Conservation (phyloP, 2,888 invertebrate species). For the Lithodes maja region DNA sequence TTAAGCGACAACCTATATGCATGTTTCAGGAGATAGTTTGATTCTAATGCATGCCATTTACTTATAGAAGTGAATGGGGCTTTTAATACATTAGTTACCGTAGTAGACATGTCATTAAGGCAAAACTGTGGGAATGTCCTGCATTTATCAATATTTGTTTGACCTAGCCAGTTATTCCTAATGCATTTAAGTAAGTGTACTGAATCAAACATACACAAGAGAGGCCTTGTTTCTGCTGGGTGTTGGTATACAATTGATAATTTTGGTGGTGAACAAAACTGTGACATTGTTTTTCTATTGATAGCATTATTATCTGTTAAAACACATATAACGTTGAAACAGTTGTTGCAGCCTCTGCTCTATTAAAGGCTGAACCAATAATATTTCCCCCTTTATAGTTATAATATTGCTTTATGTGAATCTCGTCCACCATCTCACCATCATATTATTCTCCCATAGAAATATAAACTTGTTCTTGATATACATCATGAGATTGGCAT, state of each 20-base stretch:
- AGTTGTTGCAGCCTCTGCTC: background rate
- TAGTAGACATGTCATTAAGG: background rate
- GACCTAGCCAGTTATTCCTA: constrained; percentile 23
- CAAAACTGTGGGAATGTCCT: constrained; percentile 21
- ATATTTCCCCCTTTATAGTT: constrained; percentile 28
- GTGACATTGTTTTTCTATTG: constrained; percentile 5
- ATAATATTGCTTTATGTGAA: constrained; percentile 5
- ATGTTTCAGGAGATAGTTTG: constrained; percentile 12
- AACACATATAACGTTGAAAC: constrained; percentile 2
- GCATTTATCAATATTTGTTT: background rate
- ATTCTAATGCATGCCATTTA: background rate
- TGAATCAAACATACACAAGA: constrained; percentile 10
- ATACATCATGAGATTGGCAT: constrained; percentile 6
- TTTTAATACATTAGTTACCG: background rate
- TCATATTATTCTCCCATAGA: background rate
- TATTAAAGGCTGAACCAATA: constrained; percentile 20
- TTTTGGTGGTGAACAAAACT: background rate
- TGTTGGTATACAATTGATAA: constrained; percentile 10
- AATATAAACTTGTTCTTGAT: constrained; percentile 9
- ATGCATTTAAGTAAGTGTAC: constrained; percentile 16
- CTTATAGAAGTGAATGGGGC: background rate
- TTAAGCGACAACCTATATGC: constrained; percentile 17
- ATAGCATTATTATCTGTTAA: constrained; percentile 20
- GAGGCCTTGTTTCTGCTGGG: background rate
- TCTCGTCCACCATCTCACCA: constrained; percentile 21